Evolutionary conservation across 2,113 vertebrate species (phyloP).

Genomic region (Anoura caudifer): DNA sequence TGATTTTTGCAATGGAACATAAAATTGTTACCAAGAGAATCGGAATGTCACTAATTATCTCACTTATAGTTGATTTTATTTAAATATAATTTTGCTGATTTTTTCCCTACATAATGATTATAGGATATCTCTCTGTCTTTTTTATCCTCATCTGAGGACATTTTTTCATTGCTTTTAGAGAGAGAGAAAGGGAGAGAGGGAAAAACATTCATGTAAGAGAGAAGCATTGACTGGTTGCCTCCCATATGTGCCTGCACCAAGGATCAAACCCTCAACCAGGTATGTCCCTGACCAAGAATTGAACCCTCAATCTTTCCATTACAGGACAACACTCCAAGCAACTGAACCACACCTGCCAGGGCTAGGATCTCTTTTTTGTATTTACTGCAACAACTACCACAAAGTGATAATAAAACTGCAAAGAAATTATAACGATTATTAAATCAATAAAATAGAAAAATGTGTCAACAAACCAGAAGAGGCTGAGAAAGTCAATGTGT

Average conservation of each 20-base stretch:
- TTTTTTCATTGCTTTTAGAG: too few relatives aligned
- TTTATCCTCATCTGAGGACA: too few relatives aligned
- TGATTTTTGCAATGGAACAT: slow-evolving; percentile 9
- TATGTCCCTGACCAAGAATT: too few relatives aligned
- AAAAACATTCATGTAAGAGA: too few relatives aligned
- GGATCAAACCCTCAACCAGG: too few relatives aligned
- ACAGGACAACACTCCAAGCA: too few relatives aligned
- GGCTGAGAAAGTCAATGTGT: background rate
- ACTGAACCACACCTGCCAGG: too few relatives aligned
- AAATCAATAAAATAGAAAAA: background rate
- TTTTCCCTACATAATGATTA: background rate
- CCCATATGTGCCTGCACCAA: too few relatives aligned
- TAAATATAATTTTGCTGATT: slow-evolving; percentile 17
- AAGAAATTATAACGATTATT: slow-evolving; percentile 15
- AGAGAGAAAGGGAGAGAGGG: too few relatives aligned
- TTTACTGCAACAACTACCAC: background rate
- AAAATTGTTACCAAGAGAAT: background rate
- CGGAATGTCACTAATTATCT: background rate
- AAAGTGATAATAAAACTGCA: background rate
- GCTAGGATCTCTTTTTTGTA: background rate
- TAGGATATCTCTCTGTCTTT: background rate
- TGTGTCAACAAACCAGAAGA: background rate
- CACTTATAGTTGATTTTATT: slow-evolving; percentile 26
- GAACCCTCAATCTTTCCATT: too few relatives aligned
- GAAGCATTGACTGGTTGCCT: too few relatives aligned